Base-by-base conservation (phyloP, 1,140 invertebrate genomes). In the Eriocheir sinensis region DNA sequence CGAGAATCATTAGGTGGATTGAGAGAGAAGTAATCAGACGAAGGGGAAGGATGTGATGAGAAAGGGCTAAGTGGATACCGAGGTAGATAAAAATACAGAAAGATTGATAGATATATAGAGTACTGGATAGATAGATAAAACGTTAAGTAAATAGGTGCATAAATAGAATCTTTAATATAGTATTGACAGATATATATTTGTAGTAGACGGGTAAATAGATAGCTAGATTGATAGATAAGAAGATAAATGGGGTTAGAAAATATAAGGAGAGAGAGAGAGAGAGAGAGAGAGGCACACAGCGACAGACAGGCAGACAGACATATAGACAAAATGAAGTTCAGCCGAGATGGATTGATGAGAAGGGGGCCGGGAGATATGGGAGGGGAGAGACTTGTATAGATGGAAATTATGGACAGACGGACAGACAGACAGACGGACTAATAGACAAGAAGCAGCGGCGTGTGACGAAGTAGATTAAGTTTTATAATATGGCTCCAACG, bases 321-420 rank as follows among this genome's bases (percentile, higher is more conserved):
- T 27, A 40, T 12, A n/a, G n/a, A 72, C 27, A n/a, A 72, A n/a
- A 72, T 72, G 60, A n/a, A 72, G 60, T 21, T 21, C 27, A 12
- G 60, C 60, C n/a, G 60, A 72, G 60, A 72, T 72, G 60, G 60
- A 72, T 72, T 72, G 60, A 72, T 72, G 60, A 72, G 60, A 72
- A n/a, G n/a, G 60, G 53, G 60, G 60, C 27, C 21, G n/a, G 60
- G 27, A n/a, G 60, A 72, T 72, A 72, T 72, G 60, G 60, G 60
- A 72, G 60, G 60, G 60, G 60, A 72, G 27, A n/a, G 60, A 72
- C 60, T 72, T n/a, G 60, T 72, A 72, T 72, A n/a, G 60, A 72
- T 72, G 85, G 27, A 88, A 36, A 30, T 9, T 21, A 72, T 72
- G 60, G 60, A 72, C 21, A 72, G 60, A 72, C 1, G 8, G 60